phyloP scores from a whole-genome alignment of 2,888 invertebrate species.

The Phania funesta region DNA sequence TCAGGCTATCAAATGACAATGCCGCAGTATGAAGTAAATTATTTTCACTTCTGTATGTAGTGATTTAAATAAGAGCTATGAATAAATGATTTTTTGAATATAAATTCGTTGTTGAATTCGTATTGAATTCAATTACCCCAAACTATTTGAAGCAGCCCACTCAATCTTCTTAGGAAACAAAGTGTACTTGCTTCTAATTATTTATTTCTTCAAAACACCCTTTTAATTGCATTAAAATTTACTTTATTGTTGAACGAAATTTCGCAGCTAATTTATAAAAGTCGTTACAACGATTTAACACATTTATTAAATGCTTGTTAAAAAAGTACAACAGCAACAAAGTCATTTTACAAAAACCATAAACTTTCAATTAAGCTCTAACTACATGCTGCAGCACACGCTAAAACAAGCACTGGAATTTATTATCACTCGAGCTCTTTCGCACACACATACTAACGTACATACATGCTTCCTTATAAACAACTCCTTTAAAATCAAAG shows the following conservation, averaged over 20 bases:
- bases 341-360: slow-evolving; percentile 60
- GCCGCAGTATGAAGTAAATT: too few relatives aligned
- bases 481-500: background rate
- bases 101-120: too few relatives aligned
- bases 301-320: slow-evolving; percentile 62
- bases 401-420: slow-evolving; percentile 1
- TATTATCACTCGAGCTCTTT: slow-evolving; percentile 16
- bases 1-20: too few relatives aligned
- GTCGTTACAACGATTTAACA: slow-evolving; percentile 62
- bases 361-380: slow-evolving; percentile 65
- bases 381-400: slow-evolving; percentile 33
- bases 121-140: too few relatives aligned
- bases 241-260: slow-evolving; percentile 32
- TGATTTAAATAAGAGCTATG: too few relatives aligned
- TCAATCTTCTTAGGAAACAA: too few relatives aligned
- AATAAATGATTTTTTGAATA: too few relatives aligned
- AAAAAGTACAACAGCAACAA: slow-evolving; percentile 32
- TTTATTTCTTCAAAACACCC: slow-evolving; percentile 3
- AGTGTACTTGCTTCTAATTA: background rate
- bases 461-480: background rate
- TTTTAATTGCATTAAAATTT: slow-evolving; percentile 28
- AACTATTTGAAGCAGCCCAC: too few relatives aligned
- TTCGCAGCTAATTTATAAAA: slow-evolving; percentile 63
- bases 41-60: too few relatives aligned
- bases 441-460: too few relatives aligned